These are phyloP conservation scores for Sorex maritimensis DNA, from an alignment of 2,797 vertebrate species.

Conservation along the genomic window DNA sequence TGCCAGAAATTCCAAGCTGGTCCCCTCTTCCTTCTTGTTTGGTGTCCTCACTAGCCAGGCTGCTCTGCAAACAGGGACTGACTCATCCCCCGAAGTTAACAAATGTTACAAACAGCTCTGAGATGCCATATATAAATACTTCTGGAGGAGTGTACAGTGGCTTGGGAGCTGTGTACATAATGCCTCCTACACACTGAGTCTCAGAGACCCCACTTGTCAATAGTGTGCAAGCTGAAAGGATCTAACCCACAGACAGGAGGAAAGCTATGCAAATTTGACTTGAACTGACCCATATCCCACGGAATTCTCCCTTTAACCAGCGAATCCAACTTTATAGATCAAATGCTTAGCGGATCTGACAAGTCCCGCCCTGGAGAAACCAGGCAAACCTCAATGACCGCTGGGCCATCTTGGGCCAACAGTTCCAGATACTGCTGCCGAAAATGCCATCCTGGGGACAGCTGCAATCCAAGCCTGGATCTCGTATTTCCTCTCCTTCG, in stretches of 20 bases:
- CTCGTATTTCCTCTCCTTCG: neutral
- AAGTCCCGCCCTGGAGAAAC: slow-evolving; percentile 28
- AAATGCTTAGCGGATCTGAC: slow-evolving; percentile 12
- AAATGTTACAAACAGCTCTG: neutral
- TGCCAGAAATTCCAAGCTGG: slow-evolving; percentile 41
- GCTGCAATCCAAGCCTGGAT: neutral
- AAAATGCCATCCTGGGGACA: neutral
- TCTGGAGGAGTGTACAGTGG: neutral
- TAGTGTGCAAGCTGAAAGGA: neutral
- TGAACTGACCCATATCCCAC: neutral
- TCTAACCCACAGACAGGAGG: slow-evolving; percentile 30
- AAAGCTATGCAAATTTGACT: neutral
- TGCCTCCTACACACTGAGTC: neutral
- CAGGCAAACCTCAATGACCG: neutral
- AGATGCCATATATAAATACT: neutral
- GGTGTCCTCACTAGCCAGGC: neutral
- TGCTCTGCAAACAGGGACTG: neutral
- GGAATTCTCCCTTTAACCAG: slow-evolving; percentile 23
- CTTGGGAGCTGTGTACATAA: neutral
- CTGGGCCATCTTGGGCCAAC: neutral
- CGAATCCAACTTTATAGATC: slow-evolving; percentile 25
- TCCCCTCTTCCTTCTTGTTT: neutral
- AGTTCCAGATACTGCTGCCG: neutral
- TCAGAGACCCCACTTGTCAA: neutral
- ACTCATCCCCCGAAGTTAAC: slow-evolving; percentile 38